Conservation (phyloP, 2,888 invertebrate species). For the Aleiodes testaceus region DNA sequence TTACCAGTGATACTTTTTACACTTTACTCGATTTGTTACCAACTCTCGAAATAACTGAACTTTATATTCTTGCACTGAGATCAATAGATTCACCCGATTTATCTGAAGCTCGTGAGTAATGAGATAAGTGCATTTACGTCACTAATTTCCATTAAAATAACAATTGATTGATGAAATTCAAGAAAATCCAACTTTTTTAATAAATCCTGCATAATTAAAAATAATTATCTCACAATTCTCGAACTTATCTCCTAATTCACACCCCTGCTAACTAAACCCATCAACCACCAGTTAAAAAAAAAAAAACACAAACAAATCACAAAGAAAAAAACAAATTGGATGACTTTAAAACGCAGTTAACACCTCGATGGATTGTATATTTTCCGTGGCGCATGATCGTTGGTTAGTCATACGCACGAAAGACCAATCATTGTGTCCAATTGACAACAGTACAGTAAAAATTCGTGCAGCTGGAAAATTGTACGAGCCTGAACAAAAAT, state of each 20-base stretch:
- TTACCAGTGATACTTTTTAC: not conserved
- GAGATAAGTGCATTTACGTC: too few species aligned
- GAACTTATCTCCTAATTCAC: too few species aligned
- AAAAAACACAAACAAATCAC: not conserved
- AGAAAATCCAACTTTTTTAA: too few species aligned
- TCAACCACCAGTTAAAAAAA: not conserved
- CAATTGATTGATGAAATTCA: too few species aligned
- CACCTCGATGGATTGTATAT: slow-evolving; percentile 64
- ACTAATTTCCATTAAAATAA: too few species aligned
- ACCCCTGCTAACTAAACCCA: not conserved
- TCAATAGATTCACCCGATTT: not conserved
- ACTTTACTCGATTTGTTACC: not conserved
- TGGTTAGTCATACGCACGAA: slow-evolving; percentile 64
- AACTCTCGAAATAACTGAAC: slow-evolving; percentile 8
- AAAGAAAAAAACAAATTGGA: slow-evolving; percentile 12
- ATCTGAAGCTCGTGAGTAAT: too few species aligned
- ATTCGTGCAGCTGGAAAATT: slow-evolving; percentile 69
- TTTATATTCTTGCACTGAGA: not conserved
- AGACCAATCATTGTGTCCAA: slow-evolving; percentile 58
- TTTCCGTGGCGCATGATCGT: slow-evolving; percentile 64
- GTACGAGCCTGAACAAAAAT: slow-evolving; percentile 61
- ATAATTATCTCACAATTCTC: too few species aligned
- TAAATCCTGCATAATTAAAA: too few species aligned
- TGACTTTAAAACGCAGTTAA: slow-evolving; percentile 53
- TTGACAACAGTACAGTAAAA: slow-evolving; percentile 67